Evolutionary conservation across 2,888 invertebrate species (phyloP), one percentile per base, ranked within the genome.

Genomic region (Drosophila greeni): DNA sequence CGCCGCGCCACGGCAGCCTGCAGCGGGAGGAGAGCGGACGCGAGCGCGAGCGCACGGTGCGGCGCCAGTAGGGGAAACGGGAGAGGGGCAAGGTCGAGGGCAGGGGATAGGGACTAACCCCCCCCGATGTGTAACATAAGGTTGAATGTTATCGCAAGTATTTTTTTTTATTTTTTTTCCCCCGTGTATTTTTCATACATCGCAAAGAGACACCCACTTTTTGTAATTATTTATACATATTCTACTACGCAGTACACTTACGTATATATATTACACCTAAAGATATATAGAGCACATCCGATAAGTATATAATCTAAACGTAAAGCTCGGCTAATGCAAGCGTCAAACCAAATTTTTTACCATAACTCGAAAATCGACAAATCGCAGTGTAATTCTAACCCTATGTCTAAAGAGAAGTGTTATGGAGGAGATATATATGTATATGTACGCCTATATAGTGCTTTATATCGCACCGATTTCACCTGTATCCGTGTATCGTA

Each of bases 11-110:
- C 77, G 91, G 91, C 70, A 86, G 91, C 66, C 75, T 83, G 23
- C 91, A 92, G 78, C 89, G 93, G 54, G 93, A 93, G 82, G 93
- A 93, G 82, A 93, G 93, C 72, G 80, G 80, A 2, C 64, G 84
- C 9, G 80, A 81, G 14, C 90, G 93, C 36, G 93, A 93, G 85
- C 89, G 93, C 69, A 90, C 91, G n/a, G 89, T 91, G 64, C 83
- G 90, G 73, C 86, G 90, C 5, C 88, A 88, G 75, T 88, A 85
- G 69, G 14, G 7, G 14, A 5, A 9, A 14, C 29, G n/a, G 12
- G 7, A 14, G n/a, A 18, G 42, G 20, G 16, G 0, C 1, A 39
- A 1, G 18, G 39, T 7, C 3, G 9, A 5, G 26, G 14, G 14
- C 12, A 26, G 18, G 14, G 37, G 36, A 36, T 24, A 8, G 36